phyloP scores from a whole-genome alignment of 2,797 vertebrate genomes.

The Pterois miles region DNA sequence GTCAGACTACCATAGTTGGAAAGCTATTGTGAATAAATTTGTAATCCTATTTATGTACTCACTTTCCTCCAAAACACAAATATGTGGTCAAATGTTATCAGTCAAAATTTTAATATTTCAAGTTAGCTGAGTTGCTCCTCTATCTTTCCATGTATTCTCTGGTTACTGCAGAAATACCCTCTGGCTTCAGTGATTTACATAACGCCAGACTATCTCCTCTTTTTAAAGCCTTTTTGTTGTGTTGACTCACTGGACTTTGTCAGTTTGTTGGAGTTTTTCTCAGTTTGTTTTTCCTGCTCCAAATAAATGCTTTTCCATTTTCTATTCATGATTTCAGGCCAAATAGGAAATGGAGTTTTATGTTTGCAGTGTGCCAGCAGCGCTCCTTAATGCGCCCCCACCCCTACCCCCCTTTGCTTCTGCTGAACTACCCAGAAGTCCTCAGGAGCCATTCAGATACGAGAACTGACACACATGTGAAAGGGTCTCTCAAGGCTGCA shows the following conservation, averaged over 20 bases:
- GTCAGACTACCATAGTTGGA: neutral
- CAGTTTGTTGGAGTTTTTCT: neutral
- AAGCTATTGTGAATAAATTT: neutral
- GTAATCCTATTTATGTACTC: neutral
- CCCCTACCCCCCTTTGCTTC: neutral
- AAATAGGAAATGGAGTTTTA: slow-evolving; percentile 43
- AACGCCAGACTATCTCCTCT: neutral
- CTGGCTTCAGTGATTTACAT: neutral
- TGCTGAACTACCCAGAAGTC: slow-evolving; percentile 31
- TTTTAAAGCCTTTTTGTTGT: neutral
- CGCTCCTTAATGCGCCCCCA: slow-evolving; percentile 18
- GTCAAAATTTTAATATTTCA: neutral
- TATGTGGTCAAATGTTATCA: neutral
- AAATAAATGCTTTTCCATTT: slow-evolving; percentile 11
- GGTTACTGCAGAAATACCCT: neutral
- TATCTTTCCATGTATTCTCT: neutral
- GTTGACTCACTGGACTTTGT: neutral
- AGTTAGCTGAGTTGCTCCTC: neutral
- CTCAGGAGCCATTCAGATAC: slow-evolving; percentile 56
- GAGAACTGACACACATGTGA: slow-evolving; percentile 54
- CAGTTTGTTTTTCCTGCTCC: neutral
- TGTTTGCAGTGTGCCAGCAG: slow-evolving; percentile 31
- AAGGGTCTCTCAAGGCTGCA: slow-evolving; percentile 65
- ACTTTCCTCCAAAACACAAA: neutral
- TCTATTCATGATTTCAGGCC: slow-evolving; percentile 34